Evolutionary conservation across 2,888 invertebrate genomes (phyloP).

Genomic region (Archips crataeganus): DNA sequence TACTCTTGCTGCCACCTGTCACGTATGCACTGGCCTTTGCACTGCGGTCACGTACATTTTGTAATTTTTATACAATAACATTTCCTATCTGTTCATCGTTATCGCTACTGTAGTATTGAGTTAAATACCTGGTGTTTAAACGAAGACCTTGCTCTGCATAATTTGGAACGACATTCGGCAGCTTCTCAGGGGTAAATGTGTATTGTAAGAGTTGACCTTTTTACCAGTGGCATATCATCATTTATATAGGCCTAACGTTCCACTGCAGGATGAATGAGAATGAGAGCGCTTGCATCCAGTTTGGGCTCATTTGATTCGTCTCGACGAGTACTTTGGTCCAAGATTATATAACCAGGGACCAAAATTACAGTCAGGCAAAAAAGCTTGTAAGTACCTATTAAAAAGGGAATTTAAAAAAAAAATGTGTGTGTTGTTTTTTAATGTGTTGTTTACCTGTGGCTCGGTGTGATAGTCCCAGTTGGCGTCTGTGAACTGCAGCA

Average conservation of each 20-base stretch:
- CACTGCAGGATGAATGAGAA: too few species aligned
- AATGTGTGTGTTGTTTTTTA: too few species aligned
- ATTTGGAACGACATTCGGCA: not conserved
- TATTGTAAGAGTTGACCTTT: not conserved
- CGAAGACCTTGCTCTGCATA: not conserved
- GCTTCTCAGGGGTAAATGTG: not conserved
- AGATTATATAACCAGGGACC: too few species aligned
- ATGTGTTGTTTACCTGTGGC: constrained; percentile 56
- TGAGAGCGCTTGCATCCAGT: too few species aligned
- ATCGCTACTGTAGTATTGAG: constrained; percentile 29
- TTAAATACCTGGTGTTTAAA: constrained; percentile 13
- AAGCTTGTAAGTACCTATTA: too few species aligned
- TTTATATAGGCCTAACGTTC: too few species aligned
- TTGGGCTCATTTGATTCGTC: too few species aligned
- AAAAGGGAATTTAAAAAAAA: too few species aligned
- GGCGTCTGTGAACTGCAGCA: constrained; percentile 76
- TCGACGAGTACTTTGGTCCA: too few species aligned
- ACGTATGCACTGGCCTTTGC: constrained; percentile 33
- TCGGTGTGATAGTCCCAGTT: constrained; percentile 82
- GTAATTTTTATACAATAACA: constrained; percentile 35
- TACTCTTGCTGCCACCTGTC: constrained; percentile 24
- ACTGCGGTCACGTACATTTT: constrained; percentile 23
- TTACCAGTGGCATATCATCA: too few species aligned
- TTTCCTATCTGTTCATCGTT: constrained; percentile 20
- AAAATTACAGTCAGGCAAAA: too few species aligned